phyloP scores from a whole-genome alignment of 1,140 invertebrate species.

The Drosophila melanica region DNA sequence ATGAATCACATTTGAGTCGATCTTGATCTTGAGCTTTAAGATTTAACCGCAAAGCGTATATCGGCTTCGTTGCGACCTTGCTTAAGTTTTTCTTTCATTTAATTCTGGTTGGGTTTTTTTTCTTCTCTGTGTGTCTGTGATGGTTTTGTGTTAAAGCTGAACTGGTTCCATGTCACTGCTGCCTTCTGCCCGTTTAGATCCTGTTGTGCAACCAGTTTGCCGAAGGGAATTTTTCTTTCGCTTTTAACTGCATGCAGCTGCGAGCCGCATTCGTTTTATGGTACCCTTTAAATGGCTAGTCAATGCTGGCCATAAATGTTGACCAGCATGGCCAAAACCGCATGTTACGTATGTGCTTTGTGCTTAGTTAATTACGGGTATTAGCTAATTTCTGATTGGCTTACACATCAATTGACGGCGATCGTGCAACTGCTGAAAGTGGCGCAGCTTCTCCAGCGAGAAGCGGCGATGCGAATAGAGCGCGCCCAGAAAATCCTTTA shows the following conservation, averaged over 20 bases:
- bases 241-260: conserved; percentile 20
- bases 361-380: neutral
- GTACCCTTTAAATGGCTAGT: neutral
- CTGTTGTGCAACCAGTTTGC: conserved; percentile 27
- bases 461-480: conserved; percentile 58
- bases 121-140: neutral
- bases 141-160: conserved; percentile 23
- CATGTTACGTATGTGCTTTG: neutral
- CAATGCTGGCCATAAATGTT: neutral
- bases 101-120: conserved; percentile 17
- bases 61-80: conserved; percentile 45
- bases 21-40: conserved; percentile 36
- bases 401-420: conserved; percentile 62
- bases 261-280: neutral
- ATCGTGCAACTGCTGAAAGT: conserved; percentile 51
- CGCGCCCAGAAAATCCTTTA: conserved; percentile 64
- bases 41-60: conserved; percentile 47
- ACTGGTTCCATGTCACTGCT: conserved; percentile 21
- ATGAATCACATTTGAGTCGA: conserved; percentile 34
- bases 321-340: neutral
- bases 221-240: conserved; percentile 27
- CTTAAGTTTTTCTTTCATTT: conserved; percentile 3
- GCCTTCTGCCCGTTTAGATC: conserved; percentile 11
- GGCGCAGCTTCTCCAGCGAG: conserved; percentile 59
- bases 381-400: conserved; percentile 17